Percentiles rank a stretch among this genome's conserved stretches.
Conservation (phyloP, 2,888 invertebrate genomes). For the Caenorhabditis sp. region DNA sequence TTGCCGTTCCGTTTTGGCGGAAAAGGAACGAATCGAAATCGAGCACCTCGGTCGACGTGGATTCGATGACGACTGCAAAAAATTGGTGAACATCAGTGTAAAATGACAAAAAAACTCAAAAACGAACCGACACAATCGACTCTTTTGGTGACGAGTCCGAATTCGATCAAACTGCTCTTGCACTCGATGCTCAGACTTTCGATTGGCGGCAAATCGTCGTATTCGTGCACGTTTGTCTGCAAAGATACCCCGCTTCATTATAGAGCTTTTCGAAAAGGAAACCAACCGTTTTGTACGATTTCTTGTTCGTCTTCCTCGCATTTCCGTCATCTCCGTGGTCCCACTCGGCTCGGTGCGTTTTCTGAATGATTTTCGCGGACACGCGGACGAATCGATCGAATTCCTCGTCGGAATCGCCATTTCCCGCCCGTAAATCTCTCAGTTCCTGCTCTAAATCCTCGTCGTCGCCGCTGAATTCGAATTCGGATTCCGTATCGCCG, state of each 20-base stretch:
- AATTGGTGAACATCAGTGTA: neutral
- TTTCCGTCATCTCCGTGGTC: constrained; percentile 17
- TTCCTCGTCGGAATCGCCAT: constrained; percentile 49
- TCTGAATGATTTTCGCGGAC: constrained; percentile 34
- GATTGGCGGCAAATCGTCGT: constrained; percentile 54
- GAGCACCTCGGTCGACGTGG: constrained; percentile 45
- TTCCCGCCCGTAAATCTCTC: neutral
- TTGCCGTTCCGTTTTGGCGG: constrained; percentile 32
- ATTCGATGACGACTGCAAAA: constrained; percentile 40
- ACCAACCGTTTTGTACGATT: constrained; percentile 18
- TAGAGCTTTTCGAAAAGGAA: neutral
- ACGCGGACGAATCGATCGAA: constrained; percentile 36
- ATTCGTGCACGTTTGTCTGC: constrained; percentile 50
- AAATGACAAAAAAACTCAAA: neutral
- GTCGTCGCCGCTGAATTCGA: constrained; percentile 39
- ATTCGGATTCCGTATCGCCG: constrained; percentile 54
- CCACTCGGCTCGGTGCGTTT: constrained; percentile 42
- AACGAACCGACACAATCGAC: constrained; percentile 40
- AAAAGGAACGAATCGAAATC: constrained; percentile 56
- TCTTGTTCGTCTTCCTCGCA: constrained; percentile 3
- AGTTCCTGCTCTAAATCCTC: constrained; percentile 35
- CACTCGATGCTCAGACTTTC: constrained; percentile 49
- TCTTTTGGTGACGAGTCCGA: constrained; percentile 42
- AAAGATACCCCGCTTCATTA: neutral
- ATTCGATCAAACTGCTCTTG: constrained; percentile 22